A percentile compares a stretch with the other conserved stretches of the same genome.
phyloP scores from a whole-genome alignment of 2,113 vertebrate species.

The rat (Rattus norvegicus) region GRCr8 NC_086024.1:112461001-112461500 shows the following conservation, averaged over 20 bases:
- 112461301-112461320: not conserved
- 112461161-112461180: not conserved
- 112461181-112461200: not conserved
- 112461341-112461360: not conserved
- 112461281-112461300: not conserved
- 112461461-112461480: not conserved
- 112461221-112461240: not conserved
- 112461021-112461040: not conserved
- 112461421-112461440: not conserved
- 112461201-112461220: not conserved
- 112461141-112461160: not conserved
- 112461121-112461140: not conserved
- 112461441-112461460: not conserved
- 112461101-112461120: not conserved
- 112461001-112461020: fast-evolving
- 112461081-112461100: not conserved
- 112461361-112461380: not conserved
- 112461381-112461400: not conserved
- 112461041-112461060: not conserved
- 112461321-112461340: not conserved
- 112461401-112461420: not conserved
- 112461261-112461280: not conserved
- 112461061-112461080: not conserved
- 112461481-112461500: not conserved
- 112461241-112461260: not conserved